phyloP scores from a whole-genome alignment of 2,113 vertebrate species.

The Brachypteracias leptosomus region DNA sequence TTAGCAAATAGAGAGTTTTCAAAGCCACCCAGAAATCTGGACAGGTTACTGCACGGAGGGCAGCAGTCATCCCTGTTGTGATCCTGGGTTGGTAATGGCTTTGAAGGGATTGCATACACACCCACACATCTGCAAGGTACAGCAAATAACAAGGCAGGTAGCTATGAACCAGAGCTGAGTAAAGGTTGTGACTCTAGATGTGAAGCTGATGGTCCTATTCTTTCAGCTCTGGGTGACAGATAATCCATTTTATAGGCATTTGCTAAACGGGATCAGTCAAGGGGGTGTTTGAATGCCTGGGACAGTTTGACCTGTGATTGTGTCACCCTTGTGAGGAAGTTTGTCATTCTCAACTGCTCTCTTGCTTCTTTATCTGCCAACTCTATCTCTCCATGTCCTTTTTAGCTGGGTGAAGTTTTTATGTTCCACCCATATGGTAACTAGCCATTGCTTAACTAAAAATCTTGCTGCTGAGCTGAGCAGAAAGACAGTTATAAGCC shows the following conservation, averaged over 20 bases:
- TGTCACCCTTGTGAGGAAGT: background rate
- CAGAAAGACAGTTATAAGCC: background rate
- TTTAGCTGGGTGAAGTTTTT: background rate
- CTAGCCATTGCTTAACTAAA: background rate
- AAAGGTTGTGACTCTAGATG: background rate
- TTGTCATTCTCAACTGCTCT: background rate
- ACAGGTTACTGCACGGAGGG: background rate
- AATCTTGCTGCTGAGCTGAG: background rate
- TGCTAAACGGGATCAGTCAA: background rate
- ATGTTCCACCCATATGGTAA: background rate
- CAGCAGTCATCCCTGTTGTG: background rate
- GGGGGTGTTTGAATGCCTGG: background rate
- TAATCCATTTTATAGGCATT: background rate
- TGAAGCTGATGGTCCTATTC: background rate
- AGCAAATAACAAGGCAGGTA: background rate
- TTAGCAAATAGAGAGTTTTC: background rate
- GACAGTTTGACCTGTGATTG: background rate
- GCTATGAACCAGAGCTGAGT: fast-evolving
- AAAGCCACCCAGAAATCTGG: background rate
- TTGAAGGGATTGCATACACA: background rate
- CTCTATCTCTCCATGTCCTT: background rate
- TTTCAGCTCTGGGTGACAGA: background rate
- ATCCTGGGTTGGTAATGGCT: background rate
- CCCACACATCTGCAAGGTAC: background rate
- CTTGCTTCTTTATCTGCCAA: background rate